These are phyloP conservation scores for Theristicus caerulescens DNA, from an alignment of 2,113 vertebrate species.

Conservation along the genomic window DNA sequence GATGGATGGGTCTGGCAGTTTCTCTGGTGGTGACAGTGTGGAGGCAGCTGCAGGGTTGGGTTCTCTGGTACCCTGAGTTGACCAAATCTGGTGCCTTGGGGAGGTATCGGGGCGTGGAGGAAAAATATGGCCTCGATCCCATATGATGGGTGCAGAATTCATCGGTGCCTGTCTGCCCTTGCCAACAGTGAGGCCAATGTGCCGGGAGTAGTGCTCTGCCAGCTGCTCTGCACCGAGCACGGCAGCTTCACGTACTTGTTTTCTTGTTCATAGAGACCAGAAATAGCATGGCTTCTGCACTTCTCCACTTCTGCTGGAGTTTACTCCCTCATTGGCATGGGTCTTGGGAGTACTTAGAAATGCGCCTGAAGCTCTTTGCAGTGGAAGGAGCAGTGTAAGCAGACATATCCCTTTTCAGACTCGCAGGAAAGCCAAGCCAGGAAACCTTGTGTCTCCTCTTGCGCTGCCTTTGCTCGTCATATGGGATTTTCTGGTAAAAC, in stretches of 20 bases:
- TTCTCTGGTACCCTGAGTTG: not conserved
- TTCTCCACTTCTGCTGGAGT: not conserved
- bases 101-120: rapidly evolving
- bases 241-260: not conserved
- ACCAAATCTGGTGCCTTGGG: not conserved
- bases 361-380: rapidly evolving
- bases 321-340: rapidly evolving
- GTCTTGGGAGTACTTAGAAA: not conserved
- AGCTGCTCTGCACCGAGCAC: rapidly evolving
- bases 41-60: not conserved
- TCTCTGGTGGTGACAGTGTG: not conserved
- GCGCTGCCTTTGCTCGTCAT: rapidly evolving
- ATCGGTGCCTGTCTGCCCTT: rapidly evolving
- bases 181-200: not conserved
- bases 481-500: not conserved
- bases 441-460: not conserved
- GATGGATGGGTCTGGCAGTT: not conserved
- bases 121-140: rapidly evolving
- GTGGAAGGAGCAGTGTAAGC: not conserved
- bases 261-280: not conserved
- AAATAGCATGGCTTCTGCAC: not conserved
- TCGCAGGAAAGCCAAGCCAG: not conserved
- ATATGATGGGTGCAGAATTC: rapidly evolving
- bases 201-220: not conserved
- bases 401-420: not conserved